Percentiles rank a stretch among this genome's conserved stretches.
Conservation (phyloP, 2,797 vertebrate genomes). For the Chelmon rostratus region DNA sequence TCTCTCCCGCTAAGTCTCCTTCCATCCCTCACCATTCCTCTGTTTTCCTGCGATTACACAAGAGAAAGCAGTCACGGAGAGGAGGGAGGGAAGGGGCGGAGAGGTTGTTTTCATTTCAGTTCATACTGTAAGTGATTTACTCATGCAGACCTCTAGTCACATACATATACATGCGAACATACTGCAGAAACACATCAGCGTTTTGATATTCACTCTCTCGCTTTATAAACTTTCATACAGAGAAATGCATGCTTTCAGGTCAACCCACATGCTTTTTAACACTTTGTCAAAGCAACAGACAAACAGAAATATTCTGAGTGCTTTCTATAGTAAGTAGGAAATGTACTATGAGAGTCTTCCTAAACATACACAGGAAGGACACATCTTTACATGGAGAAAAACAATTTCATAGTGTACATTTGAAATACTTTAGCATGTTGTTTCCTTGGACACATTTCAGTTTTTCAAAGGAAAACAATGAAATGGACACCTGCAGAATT, state of each 20-base stretch:
- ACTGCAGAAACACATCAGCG: not conserved
- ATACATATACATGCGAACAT: not conserved
- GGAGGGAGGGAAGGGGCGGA: not conserved
- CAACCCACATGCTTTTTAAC: not conserved
- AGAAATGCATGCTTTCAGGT: not conserved
- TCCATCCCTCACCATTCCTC: conserved; percentile 54
- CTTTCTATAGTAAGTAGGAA: not conserved
- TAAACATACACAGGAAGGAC: not conserved
- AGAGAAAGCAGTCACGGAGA: conserved; percentile 35
- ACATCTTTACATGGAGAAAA: not conserved
- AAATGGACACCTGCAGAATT: conserved; percentile 14
- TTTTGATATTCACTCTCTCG: not conserved
- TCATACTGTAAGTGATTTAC: conserved; percentile 5
- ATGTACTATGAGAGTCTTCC: not conserved
- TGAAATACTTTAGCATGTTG: not conserved
- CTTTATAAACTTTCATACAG: not conserved
- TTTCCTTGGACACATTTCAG: not conserved
- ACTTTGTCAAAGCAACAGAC: too few species aligned
- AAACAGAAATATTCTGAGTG: not conserved
- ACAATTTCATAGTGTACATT: not conserved
- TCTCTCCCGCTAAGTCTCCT: conserved; percentile 53
- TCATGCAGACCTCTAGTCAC: not conserved
- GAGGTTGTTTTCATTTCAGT: conserved; percentile 54
- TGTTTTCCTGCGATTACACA: conserved; percentile 71
- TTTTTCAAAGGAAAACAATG: conserved; percentile 14